A percentile compares a stretch with the other conserved stretches of the same genome.
phyloP scores from a whole-genome alignment of 1,140 invertebrate genomes.

The Mylabris phalerata region DNA sequence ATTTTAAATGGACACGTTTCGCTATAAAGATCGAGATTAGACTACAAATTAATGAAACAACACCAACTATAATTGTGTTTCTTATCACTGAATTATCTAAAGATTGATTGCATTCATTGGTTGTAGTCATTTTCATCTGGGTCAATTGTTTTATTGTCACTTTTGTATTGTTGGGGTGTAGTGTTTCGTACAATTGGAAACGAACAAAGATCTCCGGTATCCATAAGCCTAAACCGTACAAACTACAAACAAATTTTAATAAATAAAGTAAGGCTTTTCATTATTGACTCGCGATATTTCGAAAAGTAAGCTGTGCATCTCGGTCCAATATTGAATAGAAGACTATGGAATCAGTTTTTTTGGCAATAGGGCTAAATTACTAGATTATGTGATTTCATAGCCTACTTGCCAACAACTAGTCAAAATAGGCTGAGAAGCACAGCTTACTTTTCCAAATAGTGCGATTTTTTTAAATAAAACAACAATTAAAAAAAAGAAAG shows the following conservation, averaged over 20 bases:
- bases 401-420: too few relatives aligned
- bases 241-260: conserved; percentile 40
- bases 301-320: too few relatives aligned
- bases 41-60: conserved; percentile 44
- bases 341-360: too few relatives aligned
- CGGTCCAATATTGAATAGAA: too few relatives aligned
- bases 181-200: conserved; percentile 45
- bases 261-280: too few relatives aligned
- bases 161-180: conserved; percentile 42
- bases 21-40: conserved; percentile 41
- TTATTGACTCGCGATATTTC: too few relatives aligned
- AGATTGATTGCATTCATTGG: conserved; percentile 21
- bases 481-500: too few relatives aligned
- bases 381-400: too few relatives aligned
- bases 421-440: too few relatives aligned
- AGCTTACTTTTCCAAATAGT: too few relatives aligned
- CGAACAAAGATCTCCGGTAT: conserved; percentile 60
- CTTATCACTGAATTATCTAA: conserved; percentile 43
- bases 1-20: conserved; percentile 30
- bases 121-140: conserved; percentile 13
- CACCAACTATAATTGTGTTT: conserved; percentile 46
- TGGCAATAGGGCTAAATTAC: too few relatives aligned
- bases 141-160: conserved; percentile 44
- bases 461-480: too few relatives aligned
- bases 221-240: conserved; percentile 64